Conservation (phyloP, 2,113 vertebrate species). For the Caranx melampygus region DNA sequence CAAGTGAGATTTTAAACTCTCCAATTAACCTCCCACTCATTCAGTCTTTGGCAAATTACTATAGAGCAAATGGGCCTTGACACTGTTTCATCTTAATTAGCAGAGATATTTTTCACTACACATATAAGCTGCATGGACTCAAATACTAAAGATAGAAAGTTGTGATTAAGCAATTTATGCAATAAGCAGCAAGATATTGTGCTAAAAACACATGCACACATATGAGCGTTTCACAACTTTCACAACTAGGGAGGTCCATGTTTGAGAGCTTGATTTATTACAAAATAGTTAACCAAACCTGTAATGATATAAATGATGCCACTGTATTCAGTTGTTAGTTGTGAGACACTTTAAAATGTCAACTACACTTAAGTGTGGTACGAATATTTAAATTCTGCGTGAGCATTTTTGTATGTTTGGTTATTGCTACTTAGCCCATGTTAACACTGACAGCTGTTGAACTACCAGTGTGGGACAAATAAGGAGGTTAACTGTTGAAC, state of each 20-base stretch:
- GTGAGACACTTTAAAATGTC: no score
- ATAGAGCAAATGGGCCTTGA: conserved; percentile 49
- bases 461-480: no score
- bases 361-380: background rate
- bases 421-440: no score
- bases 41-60: conserved; percentile 33
- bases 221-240: background rate
- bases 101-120: conserved; percentile 4
- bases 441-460: no score
- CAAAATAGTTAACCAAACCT: no score
- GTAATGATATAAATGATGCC: no score
- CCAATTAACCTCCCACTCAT: conserved; percentile 47
- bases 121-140: background rate
- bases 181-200: background rate
- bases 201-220: background rate
- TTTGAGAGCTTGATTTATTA: no score
- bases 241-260: no score
- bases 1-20: conserved; percentile 36
- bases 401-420: no score
- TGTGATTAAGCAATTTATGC: background rate
- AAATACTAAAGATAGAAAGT: background rate
- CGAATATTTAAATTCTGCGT: no score
- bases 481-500: no score
- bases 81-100: conserved; percentile 39
- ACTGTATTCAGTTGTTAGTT: no score